Conservation (phyloP, 1,140 invertebrate species). For the Wiebesia pumilae region DNA sequence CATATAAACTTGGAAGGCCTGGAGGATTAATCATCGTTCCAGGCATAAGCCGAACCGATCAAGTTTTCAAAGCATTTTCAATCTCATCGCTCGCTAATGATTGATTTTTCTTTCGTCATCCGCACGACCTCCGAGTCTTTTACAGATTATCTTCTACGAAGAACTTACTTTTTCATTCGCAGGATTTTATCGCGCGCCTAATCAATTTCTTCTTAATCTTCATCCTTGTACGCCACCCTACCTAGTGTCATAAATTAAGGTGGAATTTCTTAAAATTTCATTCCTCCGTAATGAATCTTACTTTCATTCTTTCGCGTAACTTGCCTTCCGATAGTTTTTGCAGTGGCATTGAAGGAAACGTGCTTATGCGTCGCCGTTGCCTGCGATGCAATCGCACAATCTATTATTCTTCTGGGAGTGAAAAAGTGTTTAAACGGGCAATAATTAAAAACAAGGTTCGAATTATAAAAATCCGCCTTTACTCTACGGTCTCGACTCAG, state of each 20-base stretch:
- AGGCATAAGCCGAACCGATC: background rate
- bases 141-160: background rate
- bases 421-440: background rate
- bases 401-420: too few relatives aligned
- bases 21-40: background rate
- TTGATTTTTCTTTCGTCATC: conserved; percentile 3
- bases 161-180: background rate
- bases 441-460: background rate
- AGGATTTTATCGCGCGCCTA: background rate
- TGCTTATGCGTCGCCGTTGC: background rate
- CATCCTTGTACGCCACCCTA: background rate
- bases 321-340: background rate
- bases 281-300: background rate
- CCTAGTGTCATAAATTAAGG: conserved; percentile 2
- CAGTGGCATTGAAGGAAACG: background rate
- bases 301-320: background rate
- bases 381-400: too few relatives aligned
- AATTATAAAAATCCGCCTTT: too few relatives aligned
- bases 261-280: background rate
- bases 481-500: too few relatives aligned
- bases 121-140: background rate
- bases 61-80: background rate
- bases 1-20: background rate
- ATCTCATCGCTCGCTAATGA: background rate
- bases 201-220: conserved; percentile 13